Evolutionary conservation across 64 coral and sea anemone genomes (phyloP).

Genomic region (Catalaphyllia jardinei): DNA sequence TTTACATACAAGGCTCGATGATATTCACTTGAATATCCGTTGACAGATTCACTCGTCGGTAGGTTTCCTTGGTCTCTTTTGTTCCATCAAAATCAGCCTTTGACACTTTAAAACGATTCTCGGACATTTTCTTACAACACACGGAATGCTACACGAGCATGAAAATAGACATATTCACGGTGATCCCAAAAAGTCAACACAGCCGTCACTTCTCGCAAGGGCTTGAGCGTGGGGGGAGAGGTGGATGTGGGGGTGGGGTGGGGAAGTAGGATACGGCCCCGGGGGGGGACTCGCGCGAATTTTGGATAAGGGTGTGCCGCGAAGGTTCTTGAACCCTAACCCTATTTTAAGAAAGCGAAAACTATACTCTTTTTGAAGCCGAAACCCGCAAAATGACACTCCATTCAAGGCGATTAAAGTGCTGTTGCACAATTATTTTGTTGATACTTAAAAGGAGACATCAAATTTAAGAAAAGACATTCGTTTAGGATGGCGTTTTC

Average conservation of each 20-base stretch:
- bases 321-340: too few relatives aligned
- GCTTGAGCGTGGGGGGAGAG: neutral
- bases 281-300: too few relatives aligned
- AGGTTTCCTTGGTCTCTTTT: slow-evolving; percentile 10
- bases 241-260: neutral
- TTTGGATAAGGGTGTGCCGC: too few relatives aligned
- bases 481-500: too few relatives aligned
- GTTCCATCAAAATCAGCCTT: slow-evolving; percentile 2
- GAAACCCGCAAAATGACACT: too few relatives aligned
- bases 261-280: too few relatives aligned
- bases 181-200: neutral
- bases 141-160: neutral
- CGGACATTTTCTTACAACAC: slow-evolving; percentile 48
- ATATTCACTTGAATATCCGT: slow-evolving; percentile 71
- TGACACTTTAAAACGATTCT: slow-evolving; percentile 80
- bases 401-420: too few relatives aligned
- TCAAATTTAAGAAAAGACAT: too few relatives aligned
- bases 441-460: too few relatives aligned
- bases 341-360: too few relatives aligned
- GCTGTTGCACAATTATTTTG: too few relatives aligned
- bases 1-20: slow-evolving; percentile 54
- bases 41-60: slow-evolving; percentile 65
- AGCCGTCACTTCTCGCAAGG: neutral
- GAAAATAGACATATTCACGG: neutral
- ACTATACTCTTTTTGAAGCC: too few relatives aligned